Evolutionary conservation across 2,888 invertebrate species (phyloP).

Genomic region (Tiliacea citrago): DNA sequence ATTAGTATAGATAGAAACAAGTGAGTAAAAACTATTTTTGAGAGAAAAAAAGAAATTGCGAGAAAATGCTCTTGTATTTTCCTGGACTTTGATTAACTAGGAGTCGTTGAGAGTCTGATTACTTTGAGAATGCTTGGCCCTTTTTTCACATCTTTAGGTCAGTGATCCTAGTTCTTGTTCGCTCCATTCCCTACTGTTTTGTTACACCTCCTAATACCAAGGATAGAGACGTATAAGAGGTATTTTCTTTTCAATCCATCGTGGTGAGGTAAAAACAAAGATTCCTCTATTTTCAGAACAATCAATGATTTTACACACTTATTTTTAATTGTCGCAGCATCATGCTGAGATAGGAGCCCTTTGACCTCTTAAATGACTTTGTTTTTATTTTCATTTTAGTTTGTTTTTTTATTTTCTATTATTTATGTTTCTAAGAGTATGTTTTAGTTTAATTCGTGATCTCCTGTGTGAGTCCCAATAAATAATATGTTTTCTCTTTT

Average conservation of each 20-base stretch:
- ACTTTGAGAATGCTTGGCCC: slow-evolving; percentile 43
- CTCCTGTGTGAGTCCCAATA: too few relatives aligned
- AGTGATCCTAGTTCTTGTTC: slow-evolving; percentile 30
- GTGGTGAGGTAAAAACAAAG: too few relatives aligned
- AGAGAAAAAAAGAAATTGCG: slow-evolving; percentile 10
- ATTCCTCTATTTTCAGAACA: neutral
- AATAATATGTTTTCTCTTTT: too few relatives aligned
- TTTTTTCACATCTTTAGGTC: slow-evolving; percentile 54
- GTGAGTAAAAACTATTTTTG: slow-evolving; percentile 9
- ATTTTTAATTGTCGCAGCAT: neutral
- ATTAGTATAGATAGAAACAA: neutral
- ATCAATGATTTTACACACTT: neutral
- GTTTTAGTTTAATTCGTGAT: too few relatives aligned
- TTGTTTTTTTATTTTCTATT: too few relatives aligned
- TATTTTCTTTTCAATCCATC: slow-evolving; percentile 15
- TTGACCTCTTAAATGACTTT: too few relatives aligned
- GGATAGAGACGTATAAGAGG: neutral
- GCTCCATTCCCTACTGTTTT: slow-evolving; percentile 28
- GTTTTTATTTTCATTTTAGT: too few relatives aligned
- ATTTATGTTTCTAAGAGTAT: too few relatives aligned
- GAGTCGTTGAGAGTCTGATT: slow-evolving; percentile 50
- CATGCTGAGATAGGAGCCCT: too few relatives aligned
- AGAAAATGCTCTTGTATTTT: slow-evolving; percentile 40
- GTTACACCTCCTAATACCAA: slow-evolving; percentile 24
- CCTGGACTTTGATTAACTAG: slow-evolving; percentile 60